Evolutionary conservation across 2,797 vertebrate species (phyloP).

Genomic region (Cyclopterus lumpus): DNA sequence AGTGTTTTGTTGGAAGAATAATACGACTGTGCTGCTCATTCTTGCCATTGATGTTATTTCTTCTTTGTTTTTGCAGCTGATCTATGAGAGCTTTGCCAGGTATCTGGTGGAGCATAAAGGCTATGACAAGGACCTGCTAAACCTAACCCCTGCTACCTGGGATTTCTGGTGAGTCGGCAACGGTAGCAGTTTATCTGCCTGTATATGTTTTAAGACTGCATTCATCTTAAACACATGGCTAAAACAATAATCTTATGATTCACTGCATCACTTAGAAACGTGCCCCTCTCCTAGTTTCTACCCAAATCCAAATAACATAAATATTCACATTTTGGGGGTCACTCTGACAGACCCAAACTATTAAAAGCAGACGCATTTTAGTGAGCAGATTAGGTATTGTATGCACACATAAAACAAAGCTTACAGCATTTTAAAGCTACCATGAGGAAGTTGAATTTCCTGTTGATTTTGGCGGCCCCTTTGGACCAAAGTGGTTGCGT

Average conservation of each 20-base stretch:
- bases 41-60: constrained; percentile 3
- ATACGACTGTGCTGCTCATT: not conserved
- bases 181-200: not conserved
- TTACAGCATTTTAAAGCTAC: not conserved
- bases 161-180: constrained; percentile 92
- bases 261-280: not conserved
- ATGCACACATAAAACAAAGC: not conserved
- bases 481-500: too few relatives aligned
- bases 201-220: not conserved
- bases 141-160: constrained; percentile 88
- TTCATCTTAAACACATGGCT: not conserved
- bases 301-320: not conserved
- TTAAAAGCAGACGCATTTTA: too few relatives aligned
- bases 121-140: constrained; percentile 91
- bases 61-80: constrained; percentile 84
- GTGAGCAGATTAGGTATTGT: not conserved
- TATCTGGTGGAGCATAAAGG: constrained; percentile 92
- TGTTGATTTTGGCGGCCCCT: too few relatives aligned
- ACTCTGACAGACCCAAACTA: too few relatives aligned
- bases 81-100: constrained; percentile 94
- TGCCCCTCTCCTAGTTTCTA: not conserved
- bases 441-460: too few relatives aligned
- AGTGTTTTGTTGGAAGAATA: not conserved
- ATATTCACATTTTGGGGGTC: too few relatives aligned
- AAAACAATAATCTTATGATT: not conserved